Percentiles rank a stretch among this genome's conserved stretches.
Evolutionary conservation across 2,113 vertebrate species (phyloP).

Genomic region (Corynorhinus townsendii): DNA sequence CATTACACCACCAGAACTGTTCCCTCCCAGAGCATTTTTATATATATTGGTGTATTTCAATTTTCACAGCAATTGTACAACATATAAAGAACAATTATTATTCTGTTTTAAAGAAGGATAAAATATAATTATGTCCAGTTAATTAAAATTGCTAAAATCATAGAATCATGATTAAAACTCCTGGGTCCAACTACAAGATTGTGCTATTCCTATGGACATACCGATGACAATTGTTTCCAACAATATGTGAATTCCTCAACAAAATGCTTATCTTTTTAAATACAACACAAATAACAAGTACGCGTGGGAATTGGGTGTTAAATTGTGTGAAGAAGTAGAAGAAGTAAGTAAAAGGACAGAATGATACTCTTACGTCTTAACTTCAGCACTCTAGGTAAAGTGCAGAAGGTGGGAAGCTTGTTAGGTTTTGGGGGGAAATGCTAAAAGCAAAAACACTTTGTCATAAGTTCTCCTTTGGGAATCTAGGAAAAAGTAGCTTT

Average conservation of each 20-base stretch:
- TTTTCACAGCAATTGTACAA: background rate
- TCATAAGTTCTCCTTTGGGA: background rate
- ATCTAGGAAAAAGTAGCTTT: background rate
- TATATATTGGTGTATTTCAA: background rate
- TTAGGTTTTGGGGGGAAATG: background rate
- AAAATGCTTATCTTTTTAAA: background rate
- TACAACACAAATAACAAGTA: background rate
- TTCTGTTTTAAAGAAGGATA: background rate
- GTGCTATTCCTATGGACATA: background rate
- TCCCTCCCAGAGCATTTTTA: background rate
- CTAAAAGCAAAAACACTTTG: background rate
- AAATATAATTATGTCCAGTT: background rate
- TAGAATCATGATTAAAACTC: background rate
- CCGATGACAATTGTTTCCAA: background rate
- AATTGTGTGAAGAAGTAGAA: background rate
- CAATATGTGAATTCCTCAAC: background rate
- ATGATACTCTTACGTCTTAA: background rate
- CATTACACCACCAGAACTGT: background rate
- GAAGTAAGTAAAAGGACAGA: background rate
- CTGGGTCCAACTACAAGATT: background rate
- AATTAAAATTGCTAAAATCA: conserved; percentile 14
- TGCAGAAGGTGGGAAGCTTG: background rate
- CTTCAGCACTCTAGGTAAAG: background rate
- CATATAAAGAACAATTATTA: background rate
- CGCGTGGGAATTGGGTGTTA: background rate